Conservation (phyloP, 23 tunicate species). For the Trididemnum nubilum region DNA sequence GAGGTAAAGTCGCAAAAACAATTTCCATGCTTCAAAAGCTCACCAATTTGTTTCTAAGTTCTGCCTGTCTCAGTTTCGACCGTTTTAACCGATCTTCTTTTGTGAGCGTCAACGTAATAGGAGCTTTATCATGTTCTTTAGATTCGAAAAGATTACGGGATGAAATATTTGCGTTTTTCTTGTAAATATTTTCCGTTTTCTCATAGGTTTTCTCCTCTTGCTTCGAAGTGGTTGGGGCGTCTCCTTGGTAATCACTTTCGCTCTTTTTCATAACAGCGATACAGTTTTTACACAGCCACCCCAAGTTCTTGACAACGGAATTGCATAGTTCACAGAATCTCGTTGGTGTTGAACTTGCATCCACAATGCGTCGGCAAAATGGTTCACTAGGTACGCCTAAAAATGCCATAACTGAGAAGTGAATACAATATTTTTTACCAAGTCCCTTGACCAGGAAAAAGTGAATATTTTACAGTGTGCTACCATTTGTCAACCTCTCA, state of each 20-base stretch:
- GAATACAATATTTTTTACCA: no score
- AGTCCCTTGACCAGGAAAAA: no score
- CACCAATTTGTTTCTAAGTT: slow-evolving; percentile 30
- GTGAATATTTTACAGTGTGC: no score
- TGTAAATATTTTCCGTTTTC: background rate
- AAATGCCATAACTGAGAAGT: no score
- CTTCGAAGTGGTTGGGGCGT: background rate
- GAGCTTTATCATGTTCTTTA: background rate
- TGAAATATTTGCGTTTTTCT: no score
- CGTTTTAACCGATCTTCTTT: slow-evolving; percentile 26
- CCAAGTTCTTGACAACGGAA: slow-evolving; percentile 17
- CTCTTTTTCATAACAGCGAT: slow-evolving; percentile 31
- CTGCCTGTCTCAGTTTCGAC: slow-evolving; percentile 32
- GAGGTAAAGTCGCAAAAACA: no score
- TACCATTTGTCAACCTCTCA: no score
- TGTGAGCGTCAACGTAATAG: background rate
- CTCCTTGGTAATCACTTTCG: background rate
- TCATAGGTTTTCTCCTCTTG: background rate
- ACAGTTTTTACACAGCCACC: slow-evolving; percentile 52
- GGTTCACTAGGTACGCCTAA: background rate
- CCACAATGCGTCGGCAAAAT: background rate
- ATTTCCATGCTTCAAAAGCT: no score
- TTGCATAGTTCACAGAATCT: slow-evolving; percentile 38
- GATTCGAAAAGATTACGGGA: no score
- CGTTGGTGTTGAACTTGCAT: background rate